These are phyloP conservation scores for Henricia sp. DNA, from an alignment of 53 echinoderm and acorn worm genomes.

Conservation along the genomic window DNA sequence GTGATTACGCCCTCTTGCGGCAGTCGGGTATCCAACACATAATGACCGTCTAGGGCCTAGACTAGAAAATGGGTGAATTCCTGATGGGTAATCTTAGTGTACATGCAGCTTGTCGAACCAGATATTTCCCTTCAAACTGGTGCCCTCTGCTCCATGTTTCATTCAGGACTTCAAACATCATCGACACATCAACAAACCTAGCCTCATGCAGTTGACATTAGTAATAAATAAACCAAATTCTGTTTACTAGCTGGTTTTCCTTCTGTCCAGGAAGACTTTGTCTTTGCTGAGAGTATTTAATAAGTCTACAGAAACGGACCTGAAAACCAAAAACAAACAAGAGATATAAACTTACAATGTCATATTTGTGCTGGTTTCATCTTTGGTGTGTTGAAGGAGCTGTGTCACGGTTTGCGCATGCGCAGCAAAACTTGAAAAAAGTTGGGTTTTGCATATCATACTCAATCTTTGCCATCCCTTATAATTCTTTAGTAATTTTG, in stretches of 20 bases:
- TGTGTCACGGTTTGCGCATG: neutral
- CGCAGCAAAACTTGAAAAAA: neutral
- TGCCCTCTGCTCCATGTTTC: no score
- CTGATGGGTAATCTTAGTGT: no score
- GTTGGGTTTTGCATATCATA: neutral
- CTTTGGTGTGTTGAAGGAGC: neutral
- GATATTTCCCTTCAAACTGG: no score
- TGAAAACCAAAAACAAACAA: conserved; percentile 3
- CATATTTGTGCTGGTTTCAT: neutral
- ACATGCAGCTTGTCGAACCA: no score
- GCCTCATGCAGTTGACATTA: no score
- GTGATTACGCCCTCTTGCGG: no score
- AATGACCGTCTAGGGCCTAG: no score
- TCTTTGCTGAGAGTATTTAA: conserved; percentile 79
- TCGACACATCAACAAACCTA: no score
- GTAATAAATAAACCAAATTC: no score
- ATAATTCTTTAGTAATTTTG: neutral
- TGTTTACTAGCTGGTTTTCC: conserved; percentile 49
- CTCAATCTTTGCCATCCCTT: neutral
- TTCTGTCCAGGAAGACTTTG: conserved; percentile 78
- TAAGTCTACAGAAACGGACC: conserved; percentile 78
- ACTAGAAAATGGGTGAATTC: no score
- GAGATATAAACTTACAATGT: neutral
- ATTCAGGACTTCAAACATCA: no score
- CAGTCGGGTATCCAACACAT: no score